A percentile compares a stretch with the other conserved stretches of the same genome.
Conservation (phyloP, 2,888 invertebrate genomes). For the Cepaea hortensis region DNA sequence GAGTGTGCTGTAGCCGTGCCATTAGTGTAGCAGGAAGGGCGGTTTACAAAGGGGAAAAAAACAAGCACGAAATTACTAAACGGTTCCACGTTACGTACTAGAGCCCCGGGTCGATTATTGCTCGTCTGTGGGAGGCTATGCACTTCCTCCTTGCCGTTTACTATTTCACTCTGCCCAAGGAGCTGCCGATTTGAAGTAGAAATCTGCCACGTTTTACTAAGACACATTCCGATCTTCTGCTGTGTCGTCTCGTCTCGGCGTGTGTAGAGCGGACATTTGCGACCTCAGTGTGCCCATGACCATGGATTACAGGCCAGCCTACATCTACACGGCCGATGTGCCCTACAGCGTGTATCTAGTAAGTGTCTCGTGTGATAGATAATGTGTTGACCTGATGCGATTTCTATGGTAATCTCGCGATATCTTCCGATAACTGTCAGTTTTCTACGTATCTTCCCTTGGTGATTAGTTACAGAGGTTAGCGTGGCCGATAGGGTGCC, state of each 20-base stretch:
- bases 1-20: conserved; percentile 33
- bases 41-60: no score
- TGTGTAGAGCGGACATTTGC: neutral
- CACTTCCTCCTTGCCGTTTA: neutral
- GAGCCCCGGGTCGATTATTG: conserved; percentile 9
- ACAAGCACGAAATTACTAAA: neutral
- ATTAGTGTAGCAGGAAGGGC: neutral
- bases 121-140: neutral
- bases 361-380: conserved; percentile 5
- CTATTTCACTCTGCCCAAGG: neutral
- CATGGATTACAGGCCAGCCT: conserved; percentile 46
- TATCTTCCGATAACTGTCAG: no score
- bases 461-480: no score
- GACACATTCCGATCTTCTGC: neutral
- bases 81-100: no score
- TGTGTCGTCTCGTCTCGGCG: neutral
- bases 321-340: conserved; percentile 34
- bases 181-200: conserved; percentile 14
- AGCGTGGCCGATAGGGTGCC: no score
- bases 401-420: no score
- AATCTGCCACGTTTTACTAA: conserved; percentile 24
- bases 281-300: neutral
- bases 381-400: neutral
- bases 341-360: conserved; percentile 41
- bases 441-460: no score